phyloP scores from a whole-genome alignment of 30 jellyfish, hydroid and myxozoan species.

The Sanderia malayensis region DNA sequence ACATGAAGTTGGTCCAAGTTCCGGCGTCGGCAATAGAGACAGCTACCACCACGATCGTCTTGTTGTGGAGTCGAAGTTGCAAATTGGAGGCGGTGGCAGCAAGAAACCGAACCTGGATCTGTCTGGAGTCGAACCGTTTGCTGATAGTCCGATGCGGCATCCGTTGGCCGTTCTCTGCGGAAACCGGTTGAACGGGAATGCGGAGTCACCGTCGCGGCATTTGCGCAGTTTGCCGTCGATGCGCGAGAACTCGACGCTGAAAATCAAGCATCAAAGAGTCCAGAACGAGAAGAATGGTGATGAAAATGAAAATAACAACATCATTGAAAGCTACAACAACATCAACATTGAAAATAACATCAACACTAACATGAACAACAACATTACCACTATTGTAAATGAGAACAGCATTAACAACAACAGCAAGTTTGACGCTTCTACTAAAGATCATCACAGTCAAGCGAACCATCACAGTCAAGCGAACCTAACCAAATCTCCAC shows the following conservation, averaged over 20 bases:
- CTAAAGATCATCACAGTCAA: no score
- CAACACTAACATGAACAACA: no score
- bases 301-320: neutral
- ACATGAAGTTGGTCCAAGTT: neutral
- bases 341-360: no score
- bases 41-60: neutral
- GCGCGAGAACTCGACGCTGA: conserved; percentile 38
- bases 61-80: neutral
- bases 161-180: conserved; percentile 44
- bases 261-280: conserved; percentile 19
- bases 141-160: conserved; percentile 43
- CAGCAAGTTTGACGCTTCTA: no score
- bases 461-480: no score
- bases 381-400: no score
- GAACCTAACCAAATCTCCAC: no score
- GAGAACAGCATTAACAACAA: no score
- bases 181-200: conserved; percentile 6
- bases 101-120: conserved; percentile 5
- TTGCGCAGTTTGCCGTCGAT: conserved; percentile 34
- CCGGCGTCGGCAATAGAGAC: neutral
- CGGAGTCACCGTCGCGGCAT: conserved; percentile 1
- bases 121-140: conserved; percentile 46
- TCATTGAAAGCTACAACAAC: neutral
- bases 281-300: neutral
- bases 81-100: no score